phyloP scores from a whole-genome alignment of 2,797 vertebrate species.

The Phaenicophaeus curvirostris region DNA sequence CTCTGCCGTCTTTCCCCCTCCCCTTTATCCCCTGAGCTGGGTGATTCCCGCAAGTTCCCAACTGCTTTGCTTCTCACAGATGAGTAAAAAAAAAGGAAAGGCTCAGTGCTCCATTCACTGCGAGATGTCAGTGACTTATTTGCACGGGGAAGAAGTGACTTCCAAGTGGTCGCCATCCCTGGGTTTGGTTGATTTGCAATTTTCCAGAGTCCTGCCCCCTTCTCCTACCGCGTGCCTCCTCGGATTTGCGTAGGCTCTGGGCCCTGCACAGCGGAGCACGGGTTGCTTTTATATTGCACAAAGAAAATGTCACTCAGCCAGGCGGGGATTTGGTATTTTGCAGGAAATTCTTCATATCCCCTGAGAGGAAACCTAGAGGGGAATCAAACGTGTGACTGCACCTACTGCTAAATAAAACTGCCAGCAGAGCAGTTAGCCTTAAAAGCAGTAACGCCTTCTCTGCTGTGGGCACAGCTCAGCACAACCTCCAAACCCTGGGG shows the following conservation, averaged over 20 bases:
- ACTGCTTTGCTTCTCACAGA: neutral
- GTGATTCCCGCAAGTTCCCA: neutral
- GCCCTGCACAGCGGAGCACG: rapidly evolving
- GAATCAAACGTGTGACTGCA: rapidly evolving
- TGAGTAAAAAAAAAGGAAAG: neutral
- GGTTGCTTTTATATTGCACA: too few species aligned
- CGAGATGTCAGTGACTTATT: neutral
- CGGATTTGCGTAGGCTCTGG: rapidly evolving
- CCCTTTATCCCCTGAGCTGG: neutral
- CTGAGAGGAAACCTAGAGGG: rapidly evolving
- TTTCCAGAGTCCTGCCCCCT: neutral
- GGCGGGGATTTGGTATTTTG: neutral
- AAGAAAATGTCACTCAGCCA: neutral
- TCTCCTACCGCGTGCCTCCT: too few species aligned
- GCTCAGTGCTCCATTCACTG: neutral
- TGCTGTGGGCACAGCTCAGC: neutral
- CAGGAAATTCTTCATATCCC: rapidly evolving
- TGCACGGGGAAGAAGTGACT: neutral
- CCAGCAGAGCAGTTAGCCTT: rapidly evolving
- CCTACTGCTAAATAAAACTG: neutral
- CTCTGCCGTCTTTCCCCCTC: neutral
- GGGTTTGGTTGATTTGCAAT: neutral
- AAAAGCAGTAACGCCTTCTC: too few species aligned
- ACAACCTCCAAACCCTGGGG: neutral
- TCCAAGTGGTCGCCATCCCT: neutral